Conservation (phyloP, 1,140 invertebrate species). For the Drosophila sulfurigaster region DNA sequence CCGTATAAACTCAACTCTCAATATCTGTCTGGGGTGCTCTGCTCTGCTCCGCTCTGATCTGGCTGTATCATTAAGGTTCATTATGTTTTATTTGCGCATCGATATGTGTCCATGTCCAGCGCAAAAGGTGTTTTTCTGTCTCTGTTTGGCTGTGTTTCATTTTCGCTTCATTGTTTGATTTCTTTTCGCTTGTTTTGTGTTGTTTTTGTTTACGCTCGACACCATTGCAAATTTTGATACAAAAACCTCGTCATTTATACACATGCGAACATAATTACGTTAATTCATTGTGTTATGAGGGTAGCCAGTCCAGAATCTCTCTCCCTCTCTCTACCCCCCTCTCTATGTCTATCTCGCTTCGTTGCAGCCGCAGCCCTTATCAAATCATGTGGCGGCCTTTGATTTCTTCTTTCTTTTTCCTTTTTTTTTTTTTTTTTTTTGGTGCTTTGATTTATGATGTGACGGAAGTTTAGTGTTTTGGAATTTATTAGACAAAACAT, state of each 20-base stretch:
- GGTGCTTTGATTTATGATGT: conserved; percentile 73
- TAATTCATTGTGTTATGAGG: conserved; percentile 76
- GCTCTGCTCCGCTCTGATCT: not conserved
- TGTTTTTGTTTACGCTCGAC: conserved; percentile 80
- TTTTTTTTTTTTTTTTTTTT: conserved; percentile 18
- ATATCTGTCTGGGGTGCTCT: not conserved
- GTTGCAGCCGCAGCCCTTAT: conserved; percentile 38
- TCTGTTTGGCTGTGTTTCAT: conserved; percentile 53
- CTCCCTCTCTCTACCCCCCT: conserved; percentile 5
- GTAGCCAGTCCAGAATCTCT: conserved; percentile 38
- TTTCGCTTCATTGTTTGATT: conserved; percentile 75
- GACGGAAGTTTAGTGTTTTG: conserved; percentile 80
- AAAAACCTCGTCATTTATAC: conserved; percentile 65
- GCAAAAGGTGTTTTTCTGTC: conserved; percentile 68
- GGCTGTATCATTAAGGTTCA: conserved; percentile 79
- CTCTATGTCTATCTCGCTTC: not conserved
- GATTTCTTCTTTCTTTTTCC: conserved; percentile 35
- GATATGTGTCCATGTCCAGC: conserved; percentile 57
- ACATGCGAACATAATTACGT: conserved; percentile 83
- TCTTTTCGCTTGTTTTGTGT: conserved; percentile 52
- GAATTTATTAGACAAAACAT: conserved; percentile 83
- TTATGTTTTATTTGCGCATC: conserved; percentile 72
- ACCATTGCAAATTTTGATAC: conserved; percentile 76
- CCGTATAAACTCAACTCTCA: conserved; percentile 19
- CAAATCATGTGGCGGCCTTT: conserved; percentile 49